A percentile compares a stretch with the other conserved stretches of the same genome.
These are phyloP conservation scores for Scleropages formosus DNA, from an alignment of 2,797 vertebrate species.

Conservation along the genomic window DNA sequence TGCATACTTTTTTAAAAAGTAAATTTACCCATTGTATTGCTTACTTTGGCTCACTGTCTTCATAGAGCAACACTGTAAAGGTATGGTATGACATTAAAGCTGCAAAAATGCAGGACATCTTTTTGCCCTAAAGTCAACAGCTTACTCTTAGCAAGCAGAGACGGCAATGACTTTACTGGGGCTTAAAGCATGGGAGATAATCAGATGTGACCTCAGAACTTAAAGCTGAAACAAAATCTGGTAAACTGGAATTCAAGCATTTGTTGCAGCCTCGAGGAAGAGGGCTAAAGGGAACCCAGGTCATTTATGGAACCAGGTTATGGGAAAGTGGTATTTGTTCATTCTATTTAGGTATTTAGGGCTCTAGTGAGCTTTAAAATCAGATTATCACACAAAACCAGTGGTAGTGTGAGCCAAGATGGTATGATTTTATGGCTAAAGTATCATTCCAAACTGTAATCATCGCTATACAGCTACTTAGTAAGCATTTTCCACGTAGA, in stretches of 20 bases:
- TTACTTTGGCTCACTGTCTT: neutral
- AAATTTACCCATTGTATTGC: too few relatives aligned
- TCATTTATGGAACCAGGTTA: slow-evolving; percentile 14
- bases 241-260: slow-evolving; percentile 23
- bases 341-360: neutral
- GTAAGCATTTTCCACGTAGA: slow-evolving; percentile 23
- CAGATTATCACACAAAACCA: neutral
- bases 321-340: neutral
- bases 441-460: slow-evolving; percentile 2
- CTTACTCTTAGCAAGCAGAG: slow-evolving; percentile 14
- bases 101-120: neutral
- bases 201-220: slow-evolving; percentile 5
- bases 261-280: slow-evolving; percentile 21
- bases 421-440: neutral
- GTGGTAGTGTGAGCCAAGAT: neutral
- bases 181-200: slow-evolving; percentile 18
- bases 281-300: neutral
- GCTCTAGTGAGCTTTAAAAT: neutral
- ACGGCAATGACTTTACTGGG: slow-evolving; percentile 15
- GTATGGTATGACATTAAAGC: neutral
- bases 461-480: slow-evolving; percentile 21
- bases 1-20: too few relatives aligned
- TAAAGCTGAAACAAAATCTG: slow-evolving; percentile 23
- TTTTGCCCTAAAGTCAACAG: neutral
- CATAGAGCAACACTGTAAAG: neutral